A percentile compares a stretch with the other conserved stretches of the same genome.
These are phyloP conservation scores for Trachymyrmex septentrionalis DNA, from an alignment of 1,140 invertebrate species.

Conservation along the genomic window DNA sequence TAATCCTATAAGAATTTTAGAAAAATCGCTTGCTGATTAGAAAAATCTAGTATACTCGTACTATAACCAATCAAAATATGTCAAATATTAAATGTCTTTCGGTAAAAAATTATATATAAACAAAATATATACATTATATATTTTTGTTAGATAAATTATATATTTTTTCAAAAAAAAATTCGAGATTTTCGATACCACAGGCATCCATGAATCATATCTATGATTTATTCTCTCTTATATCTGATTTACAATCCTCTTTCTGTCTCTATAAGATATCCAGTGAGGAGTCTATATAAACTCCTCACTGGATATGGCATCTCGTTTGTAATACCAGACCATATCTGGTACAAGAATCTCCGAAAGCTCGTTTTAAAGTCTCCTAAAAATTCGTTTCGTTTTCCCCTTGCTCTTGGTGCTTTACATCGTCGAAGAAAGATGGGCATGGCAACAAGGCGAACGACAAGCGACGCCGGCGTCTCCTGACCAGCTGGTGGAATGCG, in stretches of 20 bases:
- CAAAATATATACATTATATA: neutral
- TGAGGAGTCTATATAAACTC: neutral
- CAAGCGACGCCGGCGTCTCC: conserved; percentile 61
- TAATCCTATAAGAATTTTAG: neutral
- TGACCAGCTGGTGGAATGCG: conserved; percentile 74
- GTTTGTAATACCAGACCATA: neutral
- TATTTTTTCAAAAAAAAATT: neutral
- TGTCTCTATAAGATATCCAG: neutral
- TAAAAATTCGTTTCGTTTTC: conserved; percentile 38
- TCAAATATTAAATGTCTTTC: neutral
- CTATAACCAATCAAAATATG: neutral
- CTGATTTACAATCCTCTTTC: neutral
- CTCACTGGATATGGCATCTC: too few species aligned
- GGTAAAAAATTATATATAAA: neutral
- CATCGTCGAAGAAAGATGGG: conserved; percentile 50
- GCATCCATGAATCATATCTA: neutral
- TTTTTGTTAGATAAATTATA: neutral
- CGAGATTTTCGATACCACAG: neutral
- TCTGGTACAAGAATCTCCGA: neutral
- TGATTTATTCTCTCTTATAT: neutral
- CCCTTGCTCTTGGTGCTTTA: neutral
- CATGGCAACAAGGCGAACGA: conserved; percentile 70
- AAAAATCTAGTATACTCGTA: neutral
- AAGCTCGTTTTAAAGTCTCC: neutral
- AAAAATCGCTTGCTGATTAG: neutral